Conservation (phyloP, 2,888 invertebrate genomes). For the Aethes cnicana region DNA sequence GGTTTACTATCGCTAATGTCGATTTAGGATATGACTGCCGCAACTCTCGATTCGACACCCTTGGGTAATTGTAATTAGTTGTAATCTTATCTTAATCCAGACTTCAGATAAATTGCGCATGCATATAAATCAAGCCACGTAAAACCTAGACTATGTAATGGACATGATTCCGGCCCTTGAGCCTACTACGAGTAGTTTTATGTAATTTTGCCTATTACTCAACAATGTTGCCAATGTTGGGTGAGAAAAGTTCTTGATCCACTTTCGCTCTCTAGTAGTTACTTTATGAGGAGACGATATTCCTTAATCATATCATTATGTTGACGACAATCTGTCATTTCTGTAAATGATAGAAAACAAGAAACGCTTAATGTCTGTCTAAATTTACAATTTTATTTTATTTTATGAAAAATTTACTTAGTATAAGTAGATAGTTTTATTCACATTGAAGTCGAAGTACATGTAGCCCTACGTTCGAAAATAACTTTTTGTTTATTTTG, state of each 20-base stretch:
- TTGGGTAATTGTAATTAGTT: slow-evolving; percentile 17
- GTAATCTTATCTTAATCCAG: slow-evolving; percentile 13
- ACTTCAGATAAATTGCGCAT: slow-evolving; percentile 20
- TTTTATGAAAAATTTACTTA: no score
- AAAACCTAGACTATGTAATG: slow-evolving; percentile 20
- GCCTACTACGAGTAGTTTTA: slow-evolving; percentile 18
- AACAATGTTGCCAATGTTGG: slow-evolving; percentile 11
- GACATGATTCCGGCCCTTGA: slow-evolving; percentile 25
- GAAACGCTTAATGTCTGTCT: no score
- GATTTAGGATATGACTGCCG: background rate
- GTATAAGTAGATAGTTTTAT: no score
- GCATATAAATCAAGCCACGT: slow-evolving; percentile 25
- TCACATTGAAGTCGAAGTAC: no score
- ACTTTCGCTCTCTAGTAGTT: slow-evolving; percentile 23
- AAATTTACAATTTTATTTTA: no score
- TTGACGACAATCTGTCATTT: background rate
- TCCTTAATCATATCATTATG: background rate
- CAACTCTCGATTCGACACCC: slow-evolving; percentile 6
- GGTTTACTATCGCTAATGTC: background rate
- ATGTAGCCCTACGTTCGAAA: no score
- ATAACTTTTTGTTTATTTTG: no score
- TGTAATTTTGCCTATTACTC: slow-evolving; percentile 25
- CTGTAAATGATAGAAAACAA: no score
- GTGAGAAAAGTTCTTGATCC: slow-evolving; percentile 27
- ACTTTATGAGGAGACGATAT: no score